These are phyloP conservation scores for Helarctos malayanus DNA, from an alignment of 2,797 vertebrate genomes.

Conservation along the genomic window DNA sequence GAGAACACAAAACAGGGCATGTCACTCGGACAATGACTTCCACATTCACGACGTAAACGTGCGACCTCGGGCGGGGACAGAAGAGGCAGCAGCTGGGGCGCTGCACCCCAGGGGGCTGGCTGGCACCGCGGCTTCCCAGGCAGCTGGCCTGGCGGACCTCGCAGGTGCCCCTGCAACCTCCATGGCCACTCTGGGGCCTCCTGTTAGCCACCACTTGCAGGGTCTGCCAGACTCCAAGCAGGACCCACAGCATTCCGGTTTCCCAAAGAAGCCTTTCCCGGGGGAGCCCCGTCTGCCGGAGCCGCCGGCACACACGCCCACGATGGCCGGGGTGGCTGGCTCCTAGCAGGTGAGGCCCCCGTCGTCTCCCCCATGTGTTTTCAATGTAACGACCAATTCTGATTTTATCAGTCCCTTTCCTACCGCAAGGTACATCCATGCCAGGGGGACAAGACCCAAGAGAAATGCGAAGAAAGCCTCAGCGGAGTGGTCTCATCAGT, in stretches of 20 bases:
- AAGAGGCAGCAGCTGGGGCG: fast-evolving
- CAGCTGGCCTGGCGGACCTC: fast-evolving
- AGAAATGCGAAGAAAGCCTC: background rate
- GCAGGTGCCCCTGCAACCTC: background rate
- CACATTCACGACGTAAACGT: fast-evolving
- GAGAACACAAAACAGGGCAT: background rate
- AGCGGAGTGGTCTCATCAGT: fast-evolving
- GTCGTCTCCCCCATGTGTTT: fast-evolving
- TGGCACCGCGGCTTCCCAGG: fast-evolving
- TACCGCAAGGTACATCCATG: background rate
- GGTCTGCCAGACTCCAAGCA: background rate
- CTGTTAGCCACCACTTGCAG: fast-evolving
- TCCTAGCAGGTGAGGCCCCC: fast-evolving
- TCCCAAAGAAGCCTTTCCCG: background rate
- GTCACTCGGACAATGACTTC: background rate
- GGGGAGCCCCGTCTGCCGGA: fast-evolving
- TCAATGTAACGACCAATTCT: background rate
- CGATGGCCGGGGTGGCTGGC: fast-evolving
- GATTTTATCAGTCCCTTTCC: background rate
- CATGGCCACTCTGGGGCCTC: fast-evolving
- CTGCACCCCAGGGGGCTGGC: fast-evolving
- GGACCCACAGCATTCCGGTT: fast-evolving
- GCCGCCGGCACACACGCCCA: fast-evolving
- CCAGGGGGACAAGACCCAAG: background rate
- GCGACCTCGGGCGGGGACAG: background rate